Evolutionary conservation across 1,140 invertebrate genomes (phyloP).

Genomic region (Drosophila willistoni): DNA sequence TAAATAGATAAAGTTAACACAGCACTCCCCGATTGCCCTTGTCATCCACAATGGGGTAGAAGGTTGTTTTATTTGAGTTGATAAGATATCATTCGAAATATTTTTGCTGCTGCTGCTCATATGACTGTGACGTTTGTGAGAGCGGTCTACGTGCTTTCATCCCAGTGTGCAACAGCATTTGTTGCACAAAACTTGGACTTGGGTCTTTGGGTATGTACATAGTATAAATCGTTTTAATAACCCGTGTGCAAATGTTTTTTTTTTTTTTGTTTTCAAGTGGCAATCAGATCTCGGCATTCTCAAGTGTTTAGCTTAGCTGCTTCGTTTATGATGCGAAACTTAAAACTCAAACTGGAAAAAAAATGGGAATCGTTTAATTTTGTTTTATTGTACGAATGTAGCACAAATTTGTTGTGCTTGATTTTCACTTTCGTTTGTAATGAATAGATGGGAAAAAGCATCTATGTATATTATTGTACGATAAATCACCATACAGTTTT

Average conservation of each 20-base stretch:
- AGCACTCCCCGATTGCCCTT: not conserved
- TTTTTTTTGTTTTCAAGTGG: constrained; percentile 32
- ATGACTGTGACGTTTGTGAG: constrained; percentile 34
- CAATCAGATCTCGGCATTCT: constrained; percentile 32
- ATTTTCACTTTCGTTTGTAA: constrained; percentile 60
- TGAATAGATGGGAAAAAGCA: not conserved
- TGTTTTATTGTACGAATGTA: constrained; percentile 24
- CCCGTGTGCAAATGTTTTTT: constrained; percentile 20
- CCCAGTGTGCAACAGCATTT: constrained; percentile 36
- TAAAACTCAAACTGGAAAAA: constrained; percentile 24
- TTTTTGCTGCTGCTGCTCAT: constrained; percentile 16
- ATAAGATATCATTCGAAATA: constrained; percentile 51
- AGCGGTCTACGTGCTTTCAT: constrained; percentile 45
- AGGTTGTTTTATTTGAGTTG: not conserved
- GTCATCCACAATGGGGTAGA: not conserved
- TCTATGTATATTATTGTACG: not conserved
- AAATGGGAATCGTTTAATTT: constrained; percentile 35
- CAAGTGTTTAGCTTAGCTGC: constrained; percentile 12
- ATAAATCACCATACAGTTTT: constrained; percentile 48
- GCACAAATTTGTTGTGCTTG: constrained; percentile 15
- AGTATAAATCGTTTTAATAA: constrained; percentile 23
- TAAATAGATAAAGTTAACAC: constrained; percentile 10
- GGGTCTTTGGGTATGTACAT: constrained; percentile 2
- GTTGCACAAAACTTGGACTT: constrained; percentile 31
- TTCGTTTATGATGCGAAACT: constrained; percentile 1